phyloP scores from a whole-genome alignment of 2,888 invertebrate genomes.

The Lampropteryx suffumata region DNA sequence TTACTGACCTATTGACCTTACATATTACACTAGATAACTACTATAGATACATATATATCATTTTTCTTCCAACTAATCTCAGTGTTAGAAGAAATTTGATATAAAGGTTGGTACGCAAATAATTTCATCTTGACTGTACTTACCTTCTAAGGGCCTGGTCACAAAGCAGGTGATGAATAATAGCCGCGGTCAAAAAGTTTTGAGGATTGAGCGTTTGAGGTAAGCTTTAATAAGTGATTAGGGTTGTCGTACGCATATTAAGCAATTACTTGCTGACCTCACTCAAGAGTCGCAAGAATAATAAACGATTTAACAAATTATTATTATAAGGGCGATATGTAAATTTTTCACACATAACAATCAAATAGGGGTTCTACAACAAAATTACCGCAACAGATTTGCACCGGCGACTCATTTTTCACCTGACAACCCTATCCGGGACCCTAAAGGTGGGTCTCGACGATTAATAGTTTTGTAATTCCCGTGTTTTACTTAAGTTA shows the following conservation, averaged over 20 bases:
- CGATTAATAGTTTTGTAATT: conserved; percentile 21
- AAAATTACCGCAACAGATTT: background rate
- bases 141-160: background rate
- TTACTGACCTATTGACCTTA: too few species aligned
- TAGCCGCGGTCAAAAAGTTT: conserved; percentile 2
- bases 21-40: too few species aligned
- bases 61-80: too few species aligned
- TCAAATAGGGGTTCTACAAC: background rate
- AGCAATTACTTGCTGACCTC: background rate
- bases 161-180: background rate
- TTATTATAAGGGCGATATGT: too few species aligned
- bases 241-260: conserved; percentile 1
- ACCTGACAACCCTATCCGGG: conserved; percentile 10
- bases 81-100: too few species aligned
- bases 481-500: conserved; percentile 21
- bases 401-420: conserved; percentile 2
- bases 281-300: too few species aligned
- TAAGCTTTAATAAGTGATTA: background rate
- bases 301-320: too few species aligned
- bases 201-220: conserved; percentile 7
- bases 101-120: background rate
- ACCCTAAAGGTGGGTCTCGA: conserved; percentile 1
- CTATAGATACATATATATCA: too few species aligned
- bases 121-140: background rate
- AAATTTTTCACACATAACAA: too few species aligned